Base-by-base conservation (phyloP, 2,888 invertebrate species). In the Hirtodrosophila trivittata region DNA sequence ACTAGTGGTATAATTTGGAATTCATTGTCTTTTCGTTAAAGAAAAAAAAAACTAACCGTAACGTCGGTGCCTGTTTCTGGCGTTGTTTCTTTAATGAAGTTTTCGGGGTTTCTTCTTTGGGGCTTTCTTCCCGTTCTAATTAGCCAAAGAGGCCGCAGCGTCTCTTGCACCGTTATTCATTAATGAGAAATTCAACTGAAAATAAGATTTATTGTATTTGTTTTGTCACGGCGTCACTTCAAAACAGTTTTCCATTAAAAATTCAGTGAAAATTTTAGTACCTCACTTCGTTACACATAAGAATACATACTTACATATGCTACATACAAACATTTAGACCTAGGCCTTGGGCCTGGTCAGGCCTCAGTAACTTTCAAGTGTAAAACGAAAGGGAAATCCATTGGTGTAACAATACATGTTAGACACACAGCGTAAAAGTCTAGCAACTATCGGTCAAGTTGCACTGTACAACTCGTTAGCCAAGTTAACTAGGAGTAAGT, bases 331-430 rank as follows among this genome's bases (percentile, higher is more conserved):
- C 26, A 14, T 16, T 26, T 54, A 63, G 46, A 60, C 67, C 45
- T 58, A 65, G 54, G 57, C 60, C 54, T 66, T 66, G 51, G 33
- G 28, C 32, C 8, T 28, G 28, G 52, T 57, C 54, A 74, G 57
- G 74, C 68, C 16, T 54, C 69, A 54, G 39, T 37, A 49, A 33
- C 13, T 54, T 66, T 62, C 16, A 51, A 60, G 62, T 58, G 56
- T 47, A 26, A 63, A 77, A 67, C 49, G 71, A 78, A 81, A 78
- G 75, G 60, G 71, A 71, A 84, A 75, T 47, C 38, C 43, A 55
- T 55, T 51, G 41, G 18, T 9, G 26, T 5, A 21, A 12, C 42
- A 38, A 12, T 32, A 28, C 18, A 45, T 30, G 33, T 75, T 70
- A 70, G 58, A 45, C 51, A 45, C 42, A 37, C 32, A 42, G n/a